Conservation (phyloP, 2,797 vertebrate genomes). For the Margarornis squamiger region DNA sequence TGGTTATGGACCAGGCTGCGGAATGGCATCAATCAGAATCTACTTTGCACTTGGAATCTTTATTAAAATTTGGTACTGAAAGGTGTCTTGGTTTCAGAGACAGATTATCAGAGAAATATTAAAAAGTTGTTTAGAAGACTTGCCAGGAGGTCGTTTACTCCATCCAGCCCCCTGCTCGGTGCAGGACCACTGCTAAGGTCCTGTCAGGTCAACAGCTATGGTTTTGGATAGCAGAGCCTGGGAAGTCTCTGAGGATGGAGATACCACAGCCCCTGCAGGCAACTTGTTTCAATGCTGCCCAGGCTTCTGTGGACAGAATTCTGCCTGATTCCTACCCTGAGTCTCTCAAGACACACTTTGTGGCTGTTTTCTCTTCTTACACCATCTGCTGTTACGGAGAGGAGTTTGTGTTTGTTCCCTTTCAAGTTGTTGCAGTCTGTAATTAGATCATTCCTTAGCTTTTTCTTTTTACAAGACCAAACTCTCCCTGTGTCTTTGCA, state of each 20-base stretch:
- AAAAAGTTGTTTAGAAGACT: neutral
- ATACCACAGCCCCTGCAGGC: neutral
- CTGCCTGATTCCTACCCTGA: neutral
- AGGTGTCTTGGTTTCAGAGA: neutral
- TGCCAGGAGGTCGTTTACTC: neutral
- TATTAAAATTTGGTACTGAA: neutral
- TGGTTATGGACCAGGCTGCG: neutral
- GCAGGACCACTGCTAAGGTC: neutral
- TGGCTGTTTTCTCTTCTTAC: neutral
- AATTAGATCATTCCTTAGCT: neutral
- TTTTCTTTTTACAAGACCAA: neutral
- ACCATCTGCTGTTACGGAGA: neutral
- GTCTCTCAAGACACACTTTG: neutral
- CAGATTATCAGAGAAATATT: neutral
- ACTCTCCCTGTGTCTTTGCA: neutral
- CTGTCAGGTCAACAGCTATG: neutral
- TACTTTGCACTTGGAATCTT: neutral
- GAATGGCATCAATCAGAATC: neutral
- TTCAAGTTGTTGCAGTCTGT: neutral
- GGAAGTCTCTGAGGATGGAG: neutral
- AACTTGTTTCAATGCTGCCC: neutral
- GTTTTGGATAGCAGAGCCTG: neutral
- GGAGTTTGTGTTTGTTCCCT: neutral
- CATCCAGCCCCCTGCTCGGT: accelerated
- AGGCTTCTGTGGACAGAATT: neutral